Evolutionary conservation across 2,113 vertebrate genomes (phyloP).

Genomic region (Acanthisitta chloris): DNA sequence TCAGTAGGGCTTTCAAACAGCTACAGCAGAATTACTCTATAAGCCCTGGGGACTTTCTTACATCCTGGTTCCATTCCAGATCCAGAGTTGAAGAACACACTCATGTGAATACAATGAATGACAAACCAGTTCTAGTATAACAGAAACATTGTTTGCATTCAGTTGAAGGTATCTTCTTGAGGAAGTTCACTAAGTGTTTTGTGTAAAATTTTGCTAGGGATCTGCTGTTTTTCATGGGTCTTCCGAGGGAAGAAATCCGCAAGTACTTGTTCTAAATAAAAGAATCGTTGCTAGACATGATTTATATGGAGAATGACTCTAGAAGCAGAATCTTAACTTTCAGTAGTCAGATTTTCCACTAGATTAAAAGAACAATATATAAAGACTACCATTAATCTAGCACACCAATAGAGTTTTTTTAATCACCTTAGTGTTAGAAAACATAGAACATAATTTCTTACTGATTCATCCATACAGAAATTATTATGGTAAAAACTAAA

Average conservation of each 20-base stretch:
- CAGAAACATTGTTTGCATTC: not conserved
- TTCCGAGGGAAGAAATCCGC: not conserved
- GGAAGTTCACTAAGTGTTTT: not conserved
- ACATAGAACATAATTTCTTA: not conserved
- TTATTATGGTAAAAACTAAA: not conserved
- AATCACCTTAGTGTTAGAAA: not conserved
- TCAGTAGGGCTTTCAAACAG: not conserved
- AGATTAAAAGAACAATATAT: not conserved
- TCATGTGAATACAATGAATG: constrained; percentile 8
- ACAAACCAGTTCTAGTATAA: constrained; percentile 3
- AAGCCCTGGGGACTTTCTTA: not conserved
- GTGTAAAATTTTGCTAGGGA: not conserved
- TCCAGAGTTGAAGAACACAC: not conserved
- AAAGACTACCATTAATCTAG: not conserved
- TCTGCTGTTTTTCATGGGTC: not conserved
- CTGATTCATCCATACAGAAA: not conserved
- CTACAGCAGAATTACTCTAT: not conserved
- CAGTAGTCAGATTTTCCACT: not conserved
- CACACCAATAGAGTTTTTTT: not conserved
- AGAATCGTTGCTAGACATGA: not conserved
- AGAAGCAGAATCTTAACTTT: not conserved
- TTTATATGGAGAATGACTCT: not conserved
- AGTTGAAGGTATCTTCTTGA: not conserved
- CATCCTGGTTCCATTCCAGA: not conserved
- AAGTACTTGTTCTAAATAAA: not conserved